Evolutionary conservation across 2,113 vertebrate species (phyloP), one percentile per base, ranked within the genome.

Genomic region (Clinocottus analis): DNA sequence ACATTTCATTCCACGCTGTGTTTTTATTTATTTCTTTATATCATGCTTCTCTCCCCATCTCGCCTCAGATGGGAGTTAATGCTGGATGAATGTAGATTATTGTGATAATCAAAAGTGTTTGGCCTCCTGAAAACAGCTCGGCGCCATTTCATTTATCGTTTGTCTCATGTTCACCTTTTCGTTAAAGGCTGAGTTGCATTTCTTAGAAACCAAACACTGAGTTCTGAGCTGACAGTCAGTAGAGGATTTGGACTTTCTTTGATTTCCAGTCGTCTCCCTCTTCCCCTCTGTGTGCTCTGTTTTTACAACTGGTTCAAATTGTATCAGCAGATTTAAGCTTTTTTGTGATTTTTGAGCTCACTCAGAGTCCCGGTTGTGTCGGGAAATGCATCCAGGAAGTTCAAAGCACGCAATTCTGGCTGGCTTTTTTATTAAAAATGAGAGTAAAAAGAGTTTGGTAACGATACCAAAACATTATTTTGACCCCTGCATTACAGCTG

Each of bases 141-240:
- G 56, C 17, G 3, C 19, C 23, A 72, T 19, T 0, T 0, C 21
- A 25, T 31, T 41, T 16, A 25, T 47, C 21, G 8, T 45, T 27
- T 62, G 56, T 67, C 55, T 2, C 11, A 39, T 3, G 12, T 3
- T 16, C 14, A 29, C 35, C 10, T 23, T 37, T 41, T 43, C 27
- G 23, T 33, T 27, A 0, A 8, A 25, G 2, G 35, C 17, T 7
- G 11, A 49, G 69, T 59, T 79, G 71, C 49, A 31, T 61, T 82
- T 82, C 62, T n/a, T n/a, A 69, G 81, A 80, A 84, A 70, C 78
- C 80, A 89, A 85, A 83, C 79, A 33, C 19, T 77, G 41, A 41
- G 39, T 64, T 62, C 19, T 77, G 41, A 41, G 39, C 68, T 62
- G 1, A 27, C 14, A 61, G 25, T 56, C 23, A 0, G 43, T 58